Conservation (phyloP, 2,888 invertebrate genomes). For the Sipha maydis region DNA sequence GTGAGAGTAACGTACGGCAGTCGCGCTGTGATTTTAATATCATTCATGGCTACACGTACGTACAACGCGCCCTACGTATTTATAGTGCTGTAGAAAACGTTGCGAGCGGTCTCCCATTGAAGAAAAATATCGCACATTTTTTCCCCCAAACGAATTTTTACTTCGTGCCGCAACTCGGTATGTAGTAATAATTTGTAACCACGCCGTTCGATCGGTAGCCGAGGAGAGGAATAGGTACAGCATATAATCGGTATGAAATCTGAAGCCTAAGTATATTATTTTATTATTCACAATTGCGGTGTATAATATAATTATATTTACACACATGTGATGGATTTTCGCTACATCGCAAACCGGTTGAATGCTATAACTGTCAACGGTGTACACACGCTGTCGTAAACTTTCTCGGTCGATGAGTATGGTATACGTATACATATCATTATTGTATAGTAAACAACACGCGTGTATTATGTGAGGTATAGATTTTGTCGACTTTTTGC, state of each 20-base stretch:
- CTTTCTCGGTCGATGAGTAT: conserved; percentile 38
- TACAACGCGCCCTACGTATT: neutral
- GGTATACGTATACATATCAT: neutral
- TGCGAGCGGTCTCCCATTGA: neutral
- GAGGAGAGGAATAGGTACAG: too few species aligned
- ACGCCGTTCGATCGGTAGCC: too few species aligned
- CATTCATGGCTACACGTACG: neutral
- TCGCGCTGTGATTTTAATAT: conserved; percentile 27
- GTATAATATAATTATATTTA: too few species aligned
- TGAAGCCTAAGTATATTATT: neutral
- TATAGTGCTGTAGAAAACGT: too few species aligned
- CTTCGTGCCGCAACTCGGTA: too few species aligned
- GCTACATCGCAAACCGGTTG: conserved; percentile 23
- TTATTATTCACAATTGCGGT: too few species aligned
- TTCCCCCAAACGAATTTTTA: too few species aligned
- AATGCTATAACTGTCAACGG: conserved; percentile 32
- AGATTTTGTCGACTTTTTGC: neutral
- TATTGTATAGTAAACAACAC: neutral
- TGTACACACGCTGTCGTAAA: neutral
- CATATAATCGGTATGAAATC: neutral
- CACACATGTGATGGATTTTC: neutral
- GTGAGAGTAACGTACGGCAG: conserved; percentile 32
- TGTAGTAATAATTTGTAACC: too few species aligned
- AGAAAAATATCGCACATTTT: neutral
- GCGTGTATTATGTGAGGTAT: neutral